Conservation (phyloP, 2,113 vertebrate genomes). For the Fregetta grallaria region DNA sequence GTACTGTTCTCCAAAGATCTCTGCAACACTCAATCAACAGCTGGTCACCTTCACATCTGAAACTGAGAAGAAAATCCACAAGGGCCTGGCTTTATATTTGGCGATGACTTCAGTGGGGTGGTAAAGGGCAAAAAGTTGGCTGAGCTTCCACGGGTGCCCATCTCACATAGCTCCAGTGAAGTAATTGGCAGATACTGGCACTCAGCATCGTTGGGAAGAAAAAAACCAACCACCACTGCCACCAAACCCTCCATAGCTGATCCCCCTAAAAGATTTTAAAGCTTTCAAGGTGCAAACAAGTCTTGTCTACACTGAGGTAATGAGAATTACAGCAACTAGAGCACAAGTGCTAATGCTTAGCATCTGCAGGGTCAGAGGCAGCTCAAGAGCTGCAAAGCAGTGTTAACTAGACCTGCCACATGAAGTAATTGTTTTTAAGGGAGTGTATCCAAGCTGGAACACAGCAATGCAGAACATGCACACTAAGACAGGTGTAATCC, state of each 20-base stretch:
- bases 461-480: not conserved
- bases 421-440: slow-evolving; percentile 61
- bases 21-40: slow-evolving; percentile 32
- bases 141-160: not conserved
- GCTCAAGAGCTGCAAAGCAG: not conserved
- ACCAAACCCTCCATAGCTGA: not conserved
- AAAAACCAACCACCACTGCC: not conserved
- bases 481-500: slow-evolving; percentile 53
- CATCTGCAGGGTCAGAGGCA: slow-evolving; percentile 25
- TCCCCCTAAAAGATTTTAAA: not conserved
- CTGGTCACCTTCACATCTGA: slow-evolving; percentile 38
- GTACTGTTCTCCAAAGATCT: slow-evolving; percentile 22
- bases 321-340: slow-evolving; percentile 16
- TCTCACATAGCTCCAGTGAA: not conserved
- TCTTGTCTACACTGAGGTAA: slow-evolving; percentile 18
- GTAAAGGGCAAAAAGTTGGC: slow-evolving; percentile 10
- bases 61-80: slow-evolving; percentile 25
- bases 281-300: slow-evolving; percentile 31
- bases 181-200: not conserved
- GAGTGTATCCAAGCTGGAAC: slow-evolving; percentile 49
- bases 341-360: slow-evolving; percentile 4
- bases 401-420: not conserved
- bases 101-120: not conserved
- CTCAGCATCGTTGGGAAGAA: not conserved
- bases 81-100: not conserved